Evolutionary conservation across 2,797 vertebrate genomes (phyloP).

Genomic region (Melanotaenia nigrans): DNA sequence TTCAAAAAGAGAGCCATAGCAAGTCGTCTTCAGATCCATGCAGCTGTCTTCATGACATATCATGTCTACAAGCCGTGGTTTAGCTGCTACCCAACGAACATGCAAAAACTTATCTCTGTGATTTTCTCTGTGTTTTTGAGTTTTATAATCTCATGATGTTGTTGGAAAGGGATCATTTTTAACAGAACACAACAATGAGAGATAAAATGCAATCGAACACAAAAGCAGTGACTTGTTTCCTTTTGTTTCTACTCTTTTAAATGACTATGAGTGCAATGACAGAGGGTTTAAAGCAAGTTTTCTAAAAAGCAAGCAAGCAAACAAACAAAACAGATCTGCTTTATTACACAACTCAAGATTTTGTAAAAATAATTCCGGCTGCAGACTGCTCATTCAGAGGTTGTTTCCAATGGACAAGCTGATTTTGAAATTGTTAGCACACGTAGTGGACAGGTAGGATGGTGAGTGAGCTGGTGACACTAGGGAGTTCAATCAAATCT

Average conservation of each 20-base stretch:
- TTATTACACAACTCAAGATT: neutral
- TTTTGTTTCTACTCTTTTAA: neutral
- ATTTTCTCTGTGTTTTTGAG: constrained; percentile 1
- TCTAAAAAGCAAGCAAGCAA: neutral
- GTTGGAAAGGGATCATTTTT: neutral
- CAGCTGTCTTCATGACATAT: constrained; percentile 57
- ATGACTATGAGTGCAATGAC: too few relatives aligned
- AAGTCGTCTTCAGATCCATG: constrained; percentile 52
- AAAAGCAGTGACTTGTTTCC: neutral
- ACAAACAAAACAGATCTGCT: neutral
- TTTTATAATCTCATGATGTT: neutral
- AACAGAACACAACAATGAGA: neutral
- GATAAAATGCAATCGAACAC: neutral
- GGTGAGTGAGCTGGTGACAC: too few relatives aligned
- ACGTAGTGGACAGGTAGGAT: too few relatives aligned
- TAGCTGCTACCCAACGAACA: constrained; percentile 47
- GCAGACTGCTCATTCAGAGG: neutral
- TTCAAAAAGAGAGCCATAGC: constrained; percentile 70
- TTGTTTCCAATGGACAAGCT: neutral
- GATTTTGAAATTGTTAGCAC: too few relatives aligned
- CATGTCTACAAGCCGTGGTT: constrained; percentile 43
- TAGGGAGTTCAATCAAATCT: too few relatives aligned
- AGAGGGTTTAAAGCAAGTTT: neutral
- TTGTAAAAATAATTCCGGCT: neutral
- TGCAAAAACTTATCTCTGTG: constrained; percentile 14